phyloP scores from a whole-genome alignment of 1,140 invertebrate genomes.

The Heliothis virescens region DNA sequence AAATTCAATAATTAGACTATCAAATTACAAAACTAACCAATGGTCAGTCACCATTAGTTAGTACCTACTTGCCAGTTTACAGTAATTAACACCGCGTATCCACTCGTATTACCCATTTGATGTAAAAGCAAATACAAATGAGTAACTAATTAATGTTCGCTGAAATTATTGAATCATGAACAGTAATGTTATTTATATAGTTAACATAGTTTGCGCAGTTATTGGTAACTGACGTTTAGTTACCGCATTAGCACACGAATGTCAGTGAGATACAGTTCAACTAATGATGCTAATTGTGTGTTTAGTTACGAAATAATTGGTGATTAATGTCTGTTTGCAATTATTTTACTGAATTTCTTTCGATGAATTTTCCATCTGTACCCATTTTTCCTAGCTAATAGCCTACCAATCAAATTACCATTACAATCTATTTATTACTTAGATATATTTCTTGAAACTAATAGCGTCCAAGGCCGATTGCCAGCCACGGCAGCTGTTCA shows the following conservation, averaged over 20 bases:
- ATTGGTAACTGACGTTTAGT: constrained; percentile 3
- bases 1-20: neutral
- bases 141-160: constrained; percentile 42
- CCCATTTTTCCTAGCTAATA: too few relatives aligned
- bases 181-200: constrained; percentile 26
- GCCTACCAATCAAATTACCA: too few relatives aligned
- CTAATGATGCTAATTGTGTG: neutral
- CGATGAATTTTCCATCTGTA: neutral
- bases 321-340: neutral
- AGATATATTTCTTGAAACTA: too few relatives aligned
- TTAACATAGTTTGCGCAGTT: constrained; percentile 1
- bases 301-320: neutral
- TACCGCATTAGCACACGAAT: neutral
- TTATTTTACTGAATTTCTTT: neutral
- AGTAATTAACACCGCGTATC: constrained; percentile 11
- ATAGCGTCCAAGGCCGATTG: too few relatives aligned
- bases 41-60: constrained; percentile 3
- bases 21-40: constrained; percentile 30
- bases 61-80: neutral
- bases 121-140: constrained; percentile 35
- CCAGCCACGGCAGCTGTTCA: too few relatives aligned
- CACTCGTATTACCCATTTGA: neutral
- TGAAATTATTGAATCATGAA: constrained; percentile 22
- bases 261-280: constrained; percentile 4
- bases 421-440: too few relatives aligned